These are phyloP conservation scores for Eilema caniola DNA, from an alignment of 2,888 invertebrate genomes.

Conservation along the genomic window DNA sequence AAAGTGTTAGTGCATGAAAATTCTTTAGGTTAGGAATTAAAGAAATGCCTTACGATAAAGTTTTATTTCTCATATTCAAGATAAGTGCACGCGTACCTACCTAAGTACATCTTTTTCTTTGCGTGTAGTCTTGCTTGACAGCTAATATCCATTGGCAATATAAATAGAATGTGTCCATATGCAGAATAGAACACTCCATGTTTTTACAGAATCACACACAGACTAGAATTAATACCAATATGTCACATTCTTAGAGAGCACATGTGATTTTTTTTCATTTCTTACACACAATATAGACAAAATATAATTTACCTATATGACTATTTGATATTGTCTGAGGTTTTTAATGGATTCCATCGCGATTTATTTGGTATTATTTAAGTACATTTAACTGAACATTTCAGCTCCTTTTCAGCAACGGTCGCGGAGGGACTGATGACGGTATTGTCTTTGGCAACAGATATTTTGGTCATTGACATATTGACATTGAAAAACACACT, in stretches of 20 bases:
- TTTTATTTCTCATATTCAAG: neutral
- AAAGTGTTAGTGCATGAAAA: neutral
- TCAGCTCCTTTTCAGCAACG: too few species aligned
- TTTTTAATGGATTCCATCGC: neutral
- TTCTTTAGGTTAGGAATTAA: neutral
- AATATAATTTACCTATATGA: too few species aligned
- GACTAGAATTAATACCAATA: neutral
- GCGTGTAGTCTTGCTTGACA: neutral
- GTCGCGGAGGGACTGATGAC: too few species aligned
- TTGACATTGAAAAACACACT: too few species aligned
- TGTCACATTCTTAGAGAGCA: neutral
- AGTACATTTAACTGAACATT: too few species aligned
- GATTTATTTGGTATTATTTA: too few species aligned
- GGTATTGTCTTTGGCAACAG: too few species aligned
- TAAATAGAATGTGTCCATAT: neutral
- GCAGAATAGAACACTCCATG: neutral
- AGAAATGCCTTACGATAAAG: slow-evolving; percentile 1
- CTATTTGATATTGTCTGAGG: neutral
- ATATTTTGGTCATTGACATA: too few species aligned
- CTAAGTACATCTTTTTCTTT: too few species aligned
- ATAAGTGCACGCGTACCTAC: slow-evolving; percentile 1
- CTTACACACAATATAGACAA: too few species aligned
- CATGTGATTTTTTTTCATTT: neutral
- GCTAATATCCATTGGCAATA: neutral
- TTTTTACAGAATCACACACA: neutral